Evolutionary conservation across 1,140 invertebrate genomes (phyloP).

Genomic region (Orussus abietinus): DNA sequence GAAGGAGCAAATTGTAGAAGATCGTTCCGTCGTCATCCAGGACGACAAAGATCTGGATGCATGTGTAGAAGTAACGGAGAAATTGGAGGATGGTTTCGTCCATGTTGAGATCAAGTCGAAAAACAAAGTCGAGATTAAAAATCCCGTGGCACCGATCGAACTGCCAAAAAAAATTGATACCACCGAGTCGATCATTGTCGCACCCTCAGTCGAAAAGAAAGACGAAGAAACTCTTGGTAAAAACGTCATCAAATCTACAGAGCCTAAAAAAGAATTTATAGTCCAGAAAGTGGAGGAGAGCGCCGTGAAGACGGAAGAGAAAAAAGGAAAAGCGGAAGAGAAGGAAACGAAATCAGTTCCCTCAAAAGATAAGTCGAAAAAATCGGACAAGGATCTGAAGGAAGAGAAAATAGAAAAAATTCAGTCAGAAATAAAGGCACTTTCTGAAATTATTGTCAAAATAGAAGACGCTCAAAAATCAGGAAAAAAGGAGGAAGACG

Average conservation of each 20-base stretch:
- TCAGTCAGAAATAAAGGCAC: no score
- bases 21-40: neutral
- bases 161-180: slow-evolving; percentile 6
- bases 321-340: slow-evolving; percentile 15
- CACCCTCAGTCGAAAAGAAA: no score
- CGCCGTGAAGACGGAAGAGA: slow-evolving; percentile 19
- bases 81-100: no score
- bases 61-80: neutral
- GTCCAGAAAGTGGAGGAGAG: slow-evolving; percentile 6
- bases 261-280: no score
- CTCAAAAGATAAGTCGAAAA: slow-evolving; percentile 18
- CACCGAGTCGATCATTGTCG: neutral
- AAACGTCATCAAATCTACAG: no score
- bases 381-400: neutral
- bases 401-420: no score
- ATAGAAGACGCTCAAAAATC: no score
- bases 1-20: neutral
- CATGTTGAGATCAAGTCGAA: no score
- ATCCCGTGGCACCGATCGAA: no score
- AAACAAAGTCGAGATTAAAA: slow-evolving; percentile 12
- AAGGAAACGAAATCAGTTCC: slow-evolving; percentile 18
- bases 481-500: no score
- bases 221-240: no score
- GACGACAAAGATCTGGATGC: neutral
- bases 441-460: no score